Evolutionary conservation across 2,113 vertebrate genomes (phyloP).

Genomic region (Galemys pyrenaicus): DNA sequence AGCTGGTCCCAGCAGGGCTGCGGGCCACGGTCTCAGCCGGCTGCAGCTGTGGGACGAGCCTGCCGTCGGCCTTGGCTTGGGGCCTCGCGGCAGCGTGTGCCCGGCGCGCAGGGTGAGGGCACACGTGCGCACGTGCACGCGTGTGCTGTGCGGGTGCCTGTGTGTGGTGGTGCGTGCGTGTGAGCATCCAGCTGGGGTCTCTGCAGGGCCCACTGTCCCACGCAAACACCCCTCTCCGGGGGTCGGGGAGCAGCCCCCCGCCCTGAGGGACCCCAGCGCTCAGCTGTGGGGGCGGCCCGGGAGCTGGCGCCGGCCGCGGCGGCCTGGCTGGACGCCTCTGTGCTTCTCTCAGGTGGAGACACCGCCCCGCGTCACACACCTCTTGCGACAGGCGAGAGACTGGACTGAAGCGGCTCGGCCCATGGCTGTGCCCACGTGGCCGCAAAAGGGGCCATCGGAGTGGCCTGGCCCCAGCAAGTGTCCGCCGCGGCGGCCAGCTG

Average conservation of each 20-base stretch:
- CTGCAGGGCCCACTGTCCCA: not conserved
- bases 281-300: too few relatives aligned
- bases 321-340: too few relatives aligned
- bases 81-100: too few relatives aligned
- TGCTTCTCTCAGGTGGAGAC: too few relatives aligned
- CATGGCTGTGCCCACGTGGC: fast-evolving
- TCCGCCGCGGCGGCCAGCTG: fast-evolving
- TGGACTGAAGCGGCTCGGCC: fast-evolving
- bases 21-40: too few relatives aligned
- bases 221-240: not conserved
- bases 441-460: fast-evolving
- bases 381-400: not conserved
- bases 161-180: not conserved
- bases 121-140: not conserved
- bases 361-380: not conserved
- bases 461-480: too few relatives aligned
- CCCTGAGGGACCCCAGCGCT: not conserved
- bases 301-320: not conserved
- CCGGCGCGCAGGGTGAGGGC: too few relatives aligned
- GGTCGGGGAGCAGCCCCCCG: fast-evolving
- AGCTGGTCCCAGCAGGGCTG: too few relatives aligned
- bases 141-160: not conserved
- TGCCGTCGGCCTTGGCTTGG: too few relatives aligned
- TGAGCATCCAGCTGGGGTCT: too few relatives aligned
- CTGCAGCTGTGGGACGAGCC: too few relatives aligned